Percentiles rank a stretch among this genome's conserved stretches.
Evolutionary conservation across 2,113 vertebrate species (phyloP).

Genomic region (Bubalus kerabau): DNA sequence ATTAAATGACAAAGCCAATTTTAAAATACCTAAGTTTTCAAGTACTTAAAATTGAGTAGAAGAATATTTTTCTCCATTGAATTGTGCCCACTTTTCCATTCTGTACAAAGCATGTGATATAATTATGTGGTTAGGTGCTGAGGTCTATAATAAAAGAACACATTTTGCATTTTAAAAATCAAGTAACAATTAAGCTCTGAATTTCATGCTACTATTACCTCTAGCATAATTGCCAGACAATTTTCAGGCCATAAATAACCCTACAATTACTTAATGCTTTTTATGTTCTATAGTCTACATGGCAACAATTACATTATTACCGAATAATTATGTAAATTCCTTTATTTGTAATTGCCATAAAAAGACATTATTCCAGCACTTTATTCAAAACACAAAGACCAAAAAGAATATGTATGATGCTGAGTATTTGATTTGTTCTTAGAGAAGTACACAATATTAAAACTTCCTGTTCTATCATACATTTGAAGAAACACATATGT

Average conservation of each 20-base stretch:
- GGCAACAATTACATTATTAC: conserved; percentile 64
- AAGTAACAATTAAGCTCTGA: conserved; percentile 66
- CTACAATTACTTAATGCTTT: conserved; percentile 60
- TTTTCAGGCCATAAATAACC: conserved; percentile 71
- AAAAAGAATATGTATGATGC: not conserved
- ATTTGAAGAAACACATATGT: conserved; percentile 3
- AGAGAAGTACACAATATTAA: not conserved
- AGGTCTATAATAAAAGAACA: conserved; percentile 40
- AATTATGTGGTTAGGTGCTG: conserved; percentile 42
- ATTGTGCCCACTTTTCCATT: conserved; percentile 16
- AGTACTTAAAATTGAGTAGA: not conserved
- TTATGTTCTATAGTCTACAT: conserved; percentile 52
- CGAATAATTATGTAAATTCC: conserved; percentile 64
- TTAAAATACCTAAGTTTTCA: conserved; percentile 5
- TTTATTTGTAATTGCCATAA: conserved; percentile 59
- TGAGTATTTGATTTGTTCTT: conserved; percentile 1
- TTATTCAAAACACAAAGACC: conserved; percentile 25
- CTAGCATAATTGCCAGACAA: conserved; percentile 51
- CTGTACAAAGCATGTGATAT: not conserved
- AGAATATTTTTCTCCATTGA: not conserved
- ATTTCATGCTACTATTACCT: conserved; percentile 58
- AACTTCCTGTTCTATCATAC: not conserved
- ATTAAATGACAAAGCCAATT: not conserved
- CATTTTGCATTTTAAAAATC: conserved; percentile 60
- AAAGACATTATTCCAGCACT: not conserved